phyloP scores from a whole-genome alignment of 2,888 invertebrate genomes.

The Conus canariensis region DNA sequence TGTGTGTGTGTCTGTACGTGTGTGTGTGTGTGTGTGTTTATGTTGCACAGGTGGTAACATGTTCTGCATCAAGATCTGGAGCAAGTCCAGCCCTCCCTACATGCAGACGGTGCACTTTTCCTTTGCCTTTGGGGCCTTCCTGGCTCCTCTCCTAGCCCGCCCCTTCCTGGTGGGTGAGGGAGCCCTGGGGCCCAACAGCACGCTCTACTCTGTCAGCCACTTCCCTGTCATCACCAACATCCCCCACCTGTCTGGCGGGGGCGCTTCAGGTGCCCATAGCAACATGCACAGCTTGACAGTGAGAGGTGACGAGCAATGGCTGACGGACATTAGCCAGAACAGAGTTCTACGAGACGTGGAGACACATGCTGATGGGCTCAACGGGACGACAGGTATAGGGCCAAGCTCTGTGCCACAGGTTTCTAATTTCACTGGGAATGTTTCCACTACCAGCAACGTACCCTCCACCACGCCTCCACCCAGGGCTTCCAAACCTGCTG shows the following conservation, averaged over 20 bases:
- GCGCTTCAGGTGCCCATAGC: background rate
- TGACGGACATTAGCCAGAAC: background rate
- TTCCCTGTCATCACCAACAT: conserved; percentile 38
- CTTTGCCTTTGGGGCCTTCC: conserved; percentile 79
- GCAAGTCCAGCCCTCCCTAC: conserved; percentile 77
- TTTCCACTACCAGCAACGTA: no score
- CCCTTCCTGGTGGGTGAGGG: conserved; percentile 73
- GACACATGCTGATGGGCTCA: background rate
- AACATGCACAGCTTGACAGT: background rate
- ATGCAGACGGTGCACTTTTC: conserved; percentile 80
- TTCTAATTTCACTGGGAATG: background rate
- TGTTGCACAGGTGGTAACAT: conserved; percentile 78
- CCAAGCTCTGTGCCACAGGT: no score
- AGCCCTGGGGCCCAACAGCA: conserved; percentile 25
- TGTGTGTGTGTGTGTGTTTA: background rate
- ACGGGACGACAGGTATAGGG: no score
- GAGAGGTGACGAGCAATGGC: background rate
- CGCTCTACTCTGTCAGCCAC: conserved; percentile 16
- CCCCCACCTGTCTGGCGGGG: background rate
- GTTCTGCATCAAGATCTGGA: conserved; percentile 77
- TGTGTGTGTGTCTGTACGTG: no score
- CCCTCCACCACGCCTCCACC: conserved; percentile 4
- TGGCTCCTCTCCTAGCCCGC: conserved; percentile 79
- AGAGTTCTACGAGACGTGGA: background rate
- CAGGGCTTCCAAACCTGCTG: conserved; percentile 49